Base-by-base conservation (phyloP, 92 coral and sea anemone species). In the Pocillopora meandrina region DNA sequence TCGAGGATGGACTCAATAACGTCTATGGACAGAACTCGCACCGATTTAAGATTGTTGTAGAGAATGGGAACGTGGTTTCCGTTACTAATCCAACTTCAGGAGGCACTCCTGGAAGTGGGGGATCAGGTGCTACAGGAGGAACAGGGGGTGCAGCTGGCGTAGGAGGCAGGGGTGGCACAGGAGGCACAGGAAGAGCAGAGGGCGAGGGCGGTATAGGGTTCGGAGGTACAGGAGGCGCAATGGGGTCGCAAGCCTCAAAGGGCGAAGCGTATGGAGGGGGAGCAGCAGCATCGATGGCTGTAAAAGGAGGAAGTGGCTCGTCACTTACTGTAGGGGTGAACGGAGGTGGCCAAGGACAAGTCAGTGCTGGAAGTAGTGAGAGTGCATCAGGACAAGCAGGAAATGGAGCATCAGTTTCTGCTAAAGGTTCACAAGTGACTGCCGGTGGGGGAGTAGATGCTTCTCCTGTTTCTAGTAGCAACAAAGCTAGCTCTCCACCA, bases 161-260 rank as follows among this genome's bases (percentile, higher is more conserved):
- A 1, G 88, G 81, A 5, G 85, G 77, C 5, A 77, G 71, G 17
- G 76, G 21, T 23, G 87, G 61, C 20, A 80, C 70, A 10, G 85
- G 69, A 18, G 81, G 23, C 10, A 84, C 16, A 8, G 71, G 16
- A 19, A 85, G 23, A 13, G 56, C 8, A 63, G 82, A 36, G 7
- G 86, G 86, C 6, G 93, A 83, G 11, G 83, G 75, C 0, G 86
- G 71, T 1, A 73, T 63, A 59, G 75, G 71, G 1, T 82, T 52
- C 10, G 89, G 65, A 16, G 91, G 83, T 0, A 68, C 12, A 12
- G 93, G 84, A 6, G 78, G 52, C 12, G 68, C 58, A 52, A 85
- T 76, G 19, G 91, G 87, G 10, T 26, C 31, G 31, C 31, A 26
- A 26, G 31, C 31, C 31, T 1, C 31, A 26, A 26, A 26, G 31